Evolutionary conservation across 2,888 invertebrate species (phyloP).

Genomic region (Baronia brevicornis): DNA sequence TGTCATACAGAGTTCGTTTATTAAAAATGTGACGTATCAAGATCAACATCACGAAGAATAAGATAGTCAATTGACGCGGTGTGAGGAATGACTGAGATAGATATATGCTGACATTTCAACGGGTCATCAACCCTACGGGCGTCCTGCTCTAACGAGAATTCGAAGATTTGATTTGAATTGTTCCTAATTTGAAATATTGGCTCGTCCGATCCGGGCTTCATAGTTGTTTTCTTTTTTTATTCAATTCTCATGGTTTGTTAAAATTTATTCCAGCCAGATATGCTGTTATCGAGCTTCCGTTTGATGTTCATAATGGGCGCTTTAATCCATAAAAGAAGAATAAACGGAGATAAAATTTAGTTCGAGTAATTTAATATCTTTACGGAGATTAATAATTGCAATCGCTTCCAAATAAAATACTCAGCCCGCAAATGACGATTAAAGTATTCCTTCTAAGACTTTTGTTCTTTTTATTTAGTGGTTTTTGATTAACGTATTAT

Average conservation of each 20-base stretch:
- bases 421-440: constrained; percentile 24
- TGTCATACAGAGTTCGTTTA: constrained; percentile 74
- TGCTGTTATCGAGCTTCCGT: constrained; percentile 57
- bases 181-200: constrained; percentile 72
- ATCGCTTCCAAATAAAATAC: constrained; percentile 27
- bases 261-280: constrained; percentile 51
- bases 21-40: constrained; percentile 76
- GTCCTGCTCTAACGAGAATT: constrained; percentile 74
- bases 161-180: constrained; percentile 73
- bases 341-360: constrained; percentile 48
- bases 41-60: constrained; percentile 71
- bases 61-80: constrained; percentile 41
- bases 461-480: constrained; percentile 19
- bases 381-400: constrained; percentile 48
- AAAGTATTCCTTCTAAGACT: too few species aligned
- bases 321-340: constrained; percentile 45
- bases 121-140: constrained; percentile 73
- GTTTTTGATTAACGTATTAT: constrained; percentile 25
- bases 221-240: constrained; percentile 28
- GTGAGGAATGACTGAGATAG: constrained; percentile 48
- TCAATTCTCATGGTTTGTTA: constrained; percentile 53
- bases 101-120: constrained; percentile 69
- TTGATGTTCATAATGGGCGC: constrained; percentile 52
- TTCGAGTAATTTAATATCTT: constrained; percentile 47
- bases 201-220: constrained; percentile 48